These are phyloP conservation scores for Thamnophis sirtalis DNA, from an alignment of 2,113 vertebrate species.

Conservation along the genomic window DNA sequence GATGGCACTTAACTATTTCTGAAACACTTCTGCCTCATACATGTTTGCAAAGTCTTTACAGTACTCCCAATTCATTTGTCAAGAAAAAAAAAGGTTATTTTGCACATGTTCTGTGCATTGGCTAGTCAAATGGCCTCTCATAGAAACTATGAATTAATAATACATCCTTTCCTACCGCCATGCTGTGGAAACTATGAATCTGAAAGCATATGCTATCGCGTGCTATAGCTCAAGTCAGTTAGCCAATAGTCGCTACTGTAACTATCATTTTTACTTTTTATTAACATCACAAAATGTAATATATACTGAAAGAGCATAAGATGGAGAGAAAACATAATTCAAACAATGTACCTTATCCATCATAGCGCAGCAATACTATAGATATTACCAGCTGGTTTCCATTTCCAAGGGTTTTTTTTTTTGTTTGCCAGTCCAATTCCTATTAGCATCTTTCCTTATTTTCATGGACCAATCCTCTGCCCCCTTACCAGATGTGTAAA, in stretches of 20 bases:
- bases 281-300: background rate
- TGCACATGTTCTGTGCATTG: background rate
- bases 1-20: background rate
- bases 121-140: background rate
- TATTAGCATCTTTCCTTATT: background rate
- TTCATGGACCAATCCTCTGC: background rate
- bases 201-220: background rate
- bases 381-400: background rate
- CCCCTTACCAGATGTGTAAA: background rate
- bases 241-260: background rate
- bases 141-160: background rate
- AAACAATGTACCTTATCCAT: background rate
- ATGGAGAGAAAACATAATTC: background rate
- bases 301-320: background rate
- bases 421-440: background rate
- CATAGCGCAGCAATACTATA: background rate
- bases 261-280: background rate
- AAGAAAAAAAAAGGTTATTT: background rate
- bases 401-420: background rate
- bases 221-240: background rate
- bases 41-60: background rate
- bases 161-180: background rate
- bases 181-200: background rate
- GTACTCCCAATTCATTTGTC: background rate
- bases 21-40: background rate